Evolutionary conservation across 1,140 invertebrate genomes (phyloP).

Genomic region (Pomacea maculata): DNA sequence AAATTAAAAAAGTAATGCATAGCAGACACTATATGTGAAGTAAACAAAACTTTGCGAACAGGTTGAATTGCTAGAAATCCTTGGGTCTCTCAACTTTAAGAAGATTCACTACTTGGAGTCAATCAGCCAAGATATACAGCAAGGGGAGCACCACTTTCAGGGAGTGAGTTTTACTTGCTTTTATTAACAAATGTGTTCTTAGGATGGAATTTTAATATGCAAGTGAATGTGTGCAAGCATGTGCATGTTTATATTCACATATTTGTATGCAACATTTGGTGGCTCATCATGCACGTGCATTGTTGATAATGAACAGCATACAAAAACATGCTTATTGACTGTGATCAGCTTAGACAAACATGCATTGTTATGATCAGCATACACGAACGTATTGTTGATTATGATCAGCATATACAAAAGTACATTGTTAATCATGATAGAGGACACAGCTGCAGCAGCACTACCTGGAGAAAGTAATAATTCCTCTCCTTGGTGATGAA

Average conservation of each 20-base stretch:
- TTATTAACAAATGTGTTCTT: background rate
- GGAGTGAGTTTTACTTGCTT: conserved; percentile 40
- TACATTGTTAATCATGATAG: conserved; percentile 37
- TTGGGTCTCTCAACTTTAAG: conserved; percentile 71
- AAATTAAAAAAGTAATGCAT: too few relatives aligned
- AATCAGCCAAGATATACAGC: conserved; percentile 35
- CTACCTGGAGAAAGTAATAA: conserved; percentile 72
- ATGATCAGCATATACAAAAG: conserved; percentile 7
- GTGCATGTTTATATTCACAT: too few relatives aligned
- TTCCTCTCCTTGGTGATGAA: conserved; percentile 76
- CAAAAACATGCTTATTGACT: conserved; percentile 17
- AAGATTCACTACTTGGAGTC: conserved; percentile 62
- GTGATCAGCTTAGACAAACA: conserved; percentile 10
- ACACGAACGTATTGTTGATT: conserved; percentile 9
- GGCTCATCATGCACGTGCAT: background rate
- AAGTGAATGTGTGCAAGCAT: background rate
- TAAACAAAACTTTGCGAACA: conserved; percentile 35
- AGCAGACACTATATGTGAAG: background rate
- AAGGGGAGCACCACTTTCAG: conserved; percentile 47
- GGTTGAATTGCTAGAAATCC: conserved; percentile 73
- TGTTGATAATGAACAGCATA: background rate
- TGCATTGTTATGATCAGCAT: background rate
- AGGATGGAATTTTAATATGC: too few relatives aligned
- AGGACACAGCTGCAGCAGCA: conserved; percentile 69
- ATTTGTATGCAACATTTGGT: background rate